Conservation (phyloP, 2,797 vertebrate genomes). For the Limosa lapponica region DNA sequence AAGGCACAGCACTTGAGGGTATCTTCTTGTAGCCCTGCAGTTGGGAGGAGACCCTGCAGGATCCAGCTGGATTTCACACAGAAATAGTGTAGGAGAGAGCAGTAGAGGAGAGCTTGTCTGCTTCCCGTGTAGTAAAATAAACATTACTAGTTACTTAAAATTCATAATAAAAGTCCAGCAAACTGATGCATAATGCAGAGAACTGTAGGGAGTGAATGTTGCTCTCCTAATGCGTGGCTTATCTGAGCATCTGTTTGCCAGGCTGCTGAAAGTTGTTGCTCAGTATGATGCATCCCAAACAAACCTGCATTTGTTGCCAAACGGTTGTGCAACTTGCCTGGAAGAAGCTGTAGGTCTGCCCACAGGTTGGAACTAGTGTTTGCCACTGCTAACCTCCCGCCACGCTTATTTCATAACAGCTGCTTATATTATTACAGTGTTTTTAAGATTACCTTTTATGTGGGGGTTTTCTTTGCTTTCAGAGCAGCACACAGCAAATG, state of each 20-base stretch:
- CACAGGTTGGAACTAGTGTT: not conserved
- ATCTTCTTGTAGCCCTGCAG: not conserved
- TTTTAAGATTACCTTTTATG: not conserved
- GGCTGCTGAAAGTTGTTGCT: not conserved
- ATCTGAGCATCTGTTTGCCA: not conserved
- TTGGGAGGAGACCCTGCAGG: not conserved
- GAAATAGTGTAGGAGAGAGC: not conserved
- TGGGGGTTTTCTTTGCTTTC: not conserved
- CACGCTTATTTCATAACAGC: fast-evolving
- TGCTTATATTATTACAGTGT: not conserved
- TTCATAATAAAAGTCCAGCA: not conserved
- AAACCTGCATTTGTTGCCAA: not conserved
- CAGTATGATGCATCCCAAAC: not conserved
- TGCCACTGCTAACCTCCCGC: not conserved
- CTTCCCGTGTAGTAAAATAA: not conserved
- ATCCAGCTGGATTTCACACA: not conserved
- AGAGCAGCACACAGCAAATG: not conserved
- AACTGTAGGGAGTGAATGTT: too few species aligned
- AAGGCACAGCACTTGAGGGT: not conserved
- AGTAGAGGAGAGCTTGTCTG: not conserved
- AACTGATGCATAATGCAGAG: not conserved
- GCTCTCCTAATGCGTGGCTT: not conserved
- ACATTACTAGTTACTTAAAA: not conserved
- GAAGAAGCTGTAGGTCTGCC: not conserved
- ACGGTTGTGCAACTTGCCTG: fast-evolving